A percentile compares a stretch with the other conserved stretches of the same genome.
Conservation (phyloP, 2,797 vertebrate species). For the Muscicapa comitata region DNA sequence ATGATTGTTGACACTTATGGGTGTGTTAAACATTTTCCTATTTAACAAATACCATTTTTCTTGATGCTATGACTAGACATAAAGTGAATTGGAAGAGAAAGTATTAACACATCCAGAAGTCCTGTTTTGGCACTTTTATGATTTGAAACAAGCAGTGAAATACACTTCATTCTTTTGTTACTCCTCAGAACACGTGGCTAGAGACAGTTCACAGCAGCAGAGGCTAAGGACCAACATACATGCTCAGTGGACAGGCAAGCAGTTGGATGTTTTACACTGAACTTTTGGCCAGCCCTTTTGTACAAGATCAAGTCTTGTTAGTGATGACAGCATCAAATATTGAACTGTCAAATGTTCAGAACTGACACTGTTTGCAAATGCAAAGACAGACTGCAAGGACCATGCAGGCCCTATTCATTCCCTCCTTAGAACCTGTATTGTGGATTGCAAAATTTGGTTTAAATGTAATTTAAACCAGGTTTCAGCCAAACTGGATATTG, state of each 20-base stretch:
- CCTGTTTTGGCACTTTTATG: not conserved
- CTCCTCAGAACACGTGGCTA: not conserved
- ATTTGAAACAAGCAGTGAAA: not conserved
- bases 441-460: not conserved
- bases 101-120: not conserved
- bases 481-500: not conserved
- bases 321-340: not conserved
- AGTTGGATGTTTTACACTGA: not conserved
- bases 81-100: not conserved
- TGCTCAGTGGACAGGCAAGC: not conserved
- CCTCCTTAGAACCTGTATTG: not conserved
- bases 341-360: not conserved
- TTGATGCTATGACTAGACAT: not conserved
- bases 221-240: not conserved
- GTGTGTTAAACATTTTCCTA: not conserved
- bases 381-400: not conserved
- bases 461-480: not conserved
- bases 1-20: not conserved
- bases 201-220: not conserved
- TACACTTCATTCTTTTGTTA: not conserved
- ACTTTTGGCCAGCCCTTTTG: not conserved
- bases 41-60: not conserved
- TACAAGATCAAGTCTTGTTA: conserved; percentile 9
- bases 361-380: not conserved
- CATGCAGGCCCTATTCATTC: not conserved